Evolutionary conservation across 1,140 invertebrate genomes (phyloP).

Genomic region (Galleria mellonella): DNA sequence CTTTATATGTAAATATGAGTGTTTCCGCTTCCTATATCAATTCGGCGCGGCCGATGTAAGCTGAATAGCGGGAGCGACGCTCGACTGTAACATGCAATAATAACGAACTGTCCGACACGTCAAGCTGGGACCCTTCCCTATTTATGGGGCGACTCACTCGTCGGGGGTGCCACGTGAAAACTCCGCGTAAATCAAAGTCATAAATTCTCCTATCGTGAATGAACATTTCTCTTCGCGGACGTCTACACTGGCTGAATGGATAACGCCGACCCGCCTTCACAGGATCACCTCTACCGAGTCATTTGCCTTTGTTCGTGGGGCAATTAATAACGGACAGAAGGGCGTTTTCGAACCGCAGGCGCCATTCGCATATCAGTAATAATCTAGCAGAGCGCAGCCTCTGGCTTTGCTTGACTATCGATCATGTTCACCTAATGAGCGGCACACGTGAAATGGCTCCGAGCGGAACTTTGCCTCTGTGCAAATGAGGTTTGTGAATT

Average conservation of each 20-base stretch:
- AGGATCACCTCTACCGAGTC: conserved; percentile 68
- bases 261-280: conserved; percentile 60
- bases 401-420: conserved; percentile 32
- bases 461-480: conserved; percentile 3
- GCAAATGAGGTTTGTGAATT: not conserved
- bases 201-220: conserved; percentile 69
- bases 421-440: conserved; percentile 43
- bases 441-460: conserved; percentile 21
- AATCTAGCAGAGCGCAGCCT: conserved; percentile 37
- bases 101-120: conserved; percentile 50
- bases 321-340: conserved; percentile 68
- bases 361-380: conserved; percentile 56
- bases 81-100: conserved; percentile 47
- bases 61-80: conserved; percentile 52
- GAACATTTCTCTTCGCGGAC: conserved; percentile 68
- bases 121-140: conserved; percentile 53
- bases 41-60: conserved; percentile 38
- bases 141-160: conserved; percentile 38
- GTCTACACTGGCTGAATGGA: conserved; percentile 64
- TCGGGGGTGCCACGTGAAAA: conserved; percentile 50
- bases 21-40: conserved; percentile 52
- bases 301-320: conserved; percentile 70
- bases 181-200: conserved; percentile 64
- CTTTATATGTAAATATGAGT: conserved; percentile 48
- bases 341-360: conserved; percentile 58